phyloP scores from a whole-genome alignment of 2,888 invertebrate species.

The Syritta pipiens region DNA sequence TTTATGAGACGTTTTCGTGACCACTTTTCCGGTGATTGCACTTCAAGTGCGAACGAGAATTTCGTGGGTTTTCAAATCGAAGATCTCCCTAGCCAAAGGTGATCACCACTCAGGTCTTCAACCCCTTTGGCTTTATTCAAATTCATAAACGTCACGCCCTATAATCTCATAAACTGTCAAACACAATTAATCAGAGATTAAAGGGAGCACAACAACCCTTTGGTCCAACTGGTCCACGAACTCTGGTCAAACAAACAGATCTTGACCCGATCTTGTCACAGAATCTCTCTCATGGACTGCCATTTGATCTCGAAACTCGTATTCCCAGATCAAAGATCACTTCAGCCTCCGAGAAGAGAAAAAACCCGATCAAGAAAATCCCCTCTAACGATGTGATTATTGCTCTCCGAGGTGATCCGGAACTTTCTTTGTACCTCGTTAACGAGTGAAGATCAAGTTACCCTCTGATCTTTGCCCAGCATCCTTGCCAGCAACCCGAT shows the following conservation, averaged over 20 bases:
- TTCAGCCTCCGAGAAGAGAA: slow-evolving; percentile 43
- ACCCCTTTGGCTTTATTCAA: too few relatives aligned
- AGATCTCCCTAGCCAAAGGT: neutral
- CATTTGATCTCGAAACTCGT: slow-evolving; percentile 26
- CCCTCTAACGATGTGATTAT: slow-evolving; percentile 69
- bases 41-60: slow-evolving; percentile 11
- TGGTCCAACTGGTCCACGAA: slow-evolving; percentile 52
- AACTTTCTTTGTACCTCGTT: slow-evolving; percentile 42
- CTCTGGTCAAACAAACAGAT: slow-evolving; percentile 28
- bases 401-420: slow-evolving; percentile 56
- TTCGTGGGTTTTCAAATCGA: too few relatives aligned
- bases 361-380: slow-evolving; percentile 49
- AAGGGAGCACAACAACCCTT: slow-evolving; percentile 48
- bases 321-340: slow-evolving; percentile 50
- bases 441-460: slow-evolving; percentile 55
- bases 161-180: slow-evolving; percentile 54
- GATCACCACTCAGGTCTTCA: too few relatives aligned
- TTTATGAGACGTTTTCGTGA: slow-evolving; percentile 63
- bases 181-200: slow-evolving; percentile 58
- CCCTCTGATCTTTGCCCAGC: too few relatives aligned
- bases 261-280: slow-evolving; percentile 30
- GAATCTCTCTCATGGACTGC: slow-evolving; percentile 26
- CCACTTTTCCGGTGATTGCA: slow-evolving; percentile 63
- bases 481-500: slow-evolving; percentile 52
- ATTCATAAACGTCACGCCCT: slow-evolving; percentile 51